These are phyloP conservation scores for Antheraea assamensis DNA, from an alignment of 2,888 invertebrate genomes.

Conservation along the genomic window DNA sequence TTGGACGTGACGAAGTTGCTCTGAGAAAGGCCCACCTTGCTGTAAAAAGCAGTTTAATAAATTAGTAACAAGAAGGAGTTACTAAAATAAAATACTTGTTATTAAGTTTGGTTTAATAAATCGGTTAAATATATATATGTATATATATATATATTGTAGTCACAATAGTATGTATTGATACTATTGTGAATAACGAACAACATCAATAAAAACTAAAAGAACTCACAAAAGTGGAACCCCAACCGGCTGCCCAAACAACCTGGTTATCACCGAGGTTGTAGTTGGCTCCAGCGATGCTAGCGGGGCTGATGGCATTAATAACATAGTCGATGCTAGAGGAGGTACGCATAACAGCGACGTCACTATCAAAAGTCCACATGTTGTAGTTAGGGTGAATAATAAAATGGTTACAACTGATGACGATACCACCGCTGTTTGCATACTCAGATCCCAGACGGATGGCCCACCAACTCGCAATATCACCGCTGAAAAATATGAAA, in stretches of 20 bases:
- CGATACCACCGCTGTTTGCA: conserved; percentile 51
- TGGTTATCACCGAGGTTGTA: conserved; percentile 47
- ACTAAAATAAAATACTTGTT: neutral
- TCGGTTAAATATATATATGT: no score
- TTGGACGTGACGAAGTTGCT: conserved; percentile 47
- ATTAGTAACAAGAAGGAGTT: no score
- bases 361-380: conserved; percentile 39
- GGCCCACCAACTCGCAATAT: conserved; percentile 41
- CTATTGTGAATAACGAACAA: neutral
- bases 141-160: no score
- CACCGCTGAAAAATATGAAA: conserved; percentile 37
- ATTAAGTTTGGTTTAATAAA: neutral
- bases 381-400: conserved; percentile 55
- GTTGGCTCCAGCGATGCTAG: conserved; percentile 44
- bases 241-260: conserved; percentile 60
- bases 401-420: conserved; percentile 32
- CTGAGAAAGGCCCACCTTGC: conserved; percentile 34
- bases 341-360: conserved; percentile 54
- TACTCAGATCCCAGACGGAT: conserved; percentile 51
- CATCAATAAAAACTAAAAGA: neutral
- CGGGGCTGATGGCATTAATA: conserved; percentile 35
- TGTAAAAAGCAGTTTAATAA: conserved; percentile 27
- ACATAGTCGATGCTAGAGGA: conserved; percentile 33
- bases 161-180: neutral
- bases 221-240: conserved; percentile 59